These are phyloP conservation scores for Ploceus nigricollis DNA, from an alignment of 2,113 vertebrate species.

Conservation along the genomic window DNA sequence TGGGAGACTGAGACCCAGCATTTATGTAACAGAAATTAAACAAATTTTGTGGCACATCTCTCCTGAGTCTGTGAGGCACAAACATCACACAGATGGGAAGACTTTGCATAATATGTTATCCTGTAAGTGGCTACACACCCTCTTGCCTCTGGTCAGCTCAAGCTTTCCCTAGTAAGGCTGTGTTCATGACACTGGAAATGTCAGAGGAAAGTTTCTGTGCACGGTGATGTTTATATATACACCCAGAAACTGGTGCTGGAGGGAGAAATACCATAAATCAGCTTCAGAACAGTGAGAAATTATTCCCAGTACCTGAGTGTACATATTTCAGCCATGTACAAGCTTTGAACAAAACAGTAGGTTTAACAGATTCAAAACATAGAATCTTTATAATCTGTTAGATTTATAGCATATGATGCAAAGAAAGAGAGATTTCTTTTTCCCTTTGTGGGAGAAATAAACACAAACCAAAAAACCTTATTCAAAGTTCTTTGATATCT, in stretches of 20 bases:
- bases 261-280: neutral
- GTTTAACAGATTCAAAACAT: neutral
- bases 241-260: neutral
- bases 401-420: neutral
- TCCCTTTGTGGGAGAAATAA: neutral
- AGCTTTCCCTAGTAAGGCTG: neutral
- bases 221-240: neutral
- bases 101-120: fast-evolving
- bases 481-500: neutral
- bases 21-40: neutral
- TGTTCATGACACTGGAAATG: neutral
- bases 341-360: neutral
- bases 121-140: fast-evolving
- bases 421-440: neutral
- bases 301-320: neutral
- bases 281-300: neutral
- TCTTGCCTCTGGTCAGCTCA: fast-evolving
- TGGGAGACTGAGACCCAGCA: neutral
- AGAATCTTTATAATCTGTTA: neutral
- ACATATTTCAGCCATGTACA: neutral
- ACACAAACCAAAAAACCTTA: neutral
- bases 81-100: neutral
- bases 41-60: neutral
- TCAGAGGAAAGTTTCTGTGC: neutral
- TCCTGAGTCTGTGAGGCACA: neutral